phyloP scores from a whole-genome alignment of 1,140 invertebrate genomes.

The Scylla paramamosain region DNA sequence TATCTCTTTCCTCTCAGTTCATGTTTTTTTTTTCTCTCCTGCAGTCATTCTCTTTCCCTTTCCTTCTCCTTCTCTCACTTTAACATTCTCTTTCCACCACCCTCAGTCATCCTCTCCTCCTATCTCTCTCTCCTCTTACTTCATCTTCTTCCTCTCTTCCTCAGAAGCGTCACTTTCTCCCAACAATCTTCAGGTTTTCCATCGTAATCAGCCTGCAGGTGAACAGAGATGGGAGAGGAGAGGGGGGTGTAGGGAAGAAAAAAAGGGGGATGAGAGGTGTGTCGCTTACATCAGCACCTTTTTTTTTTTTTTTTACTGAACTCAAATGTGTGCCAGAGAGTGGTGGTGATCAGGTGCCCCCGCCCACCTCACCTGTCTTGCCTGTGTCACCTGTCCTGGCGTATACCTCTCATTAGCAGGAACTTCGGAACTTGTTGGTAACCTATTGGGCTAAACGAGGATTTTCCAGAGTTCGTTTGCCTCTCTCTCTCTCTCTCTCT shows the following conservation, averaged over 20 bases:
- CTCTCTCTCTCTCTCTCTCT: not conserved
- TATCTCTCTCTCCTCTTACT: conserved; percentile 25
- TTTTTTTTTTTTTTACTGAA: too few relatives aligned
- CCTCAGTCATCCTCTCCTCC: not conserved
- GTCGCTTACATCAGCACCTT: too few relatives aligned
- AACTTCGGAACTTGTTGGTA: too few relatives aligned
- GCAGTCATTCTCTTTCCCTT: not conserved
- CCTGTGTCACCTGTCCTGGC: too few relatives aligned
- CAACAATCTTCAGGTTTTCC: not conserved
- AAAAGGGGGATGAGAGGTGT: too few relatives aligned
- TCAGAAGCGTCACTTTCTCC: not conserved
- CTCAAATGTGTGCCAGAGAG: too few relatives aligned
- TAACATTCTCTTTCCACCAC: not conserved
- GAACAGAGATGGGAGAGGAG: not conserved
- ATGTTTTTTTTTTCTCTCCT: not conserved
- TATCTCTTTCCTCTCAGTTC: not conserved
- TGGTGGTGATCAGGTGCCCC: too few relatives aligned
- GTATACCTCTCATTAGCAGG: too few relatives aligned
- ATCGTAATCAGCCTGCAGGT: too few relatives aligned
- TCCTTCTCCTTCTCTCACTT: not conserved
- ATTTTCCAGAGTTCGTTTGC: too few relatives aligned
- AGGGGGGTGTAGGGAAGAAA: not conserved
- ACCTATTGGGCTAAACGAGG: too few relatives aligned
- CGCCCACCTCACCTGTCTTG: too few relatives aligned
- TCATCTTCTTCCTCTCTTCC: not conserved